A percentile compares a stretch with the other conserved stretches of the same genome.
Conservation (phyloP, 2,797 vertebrate species). For the Catamblyrhynchus diadema region DNA sequence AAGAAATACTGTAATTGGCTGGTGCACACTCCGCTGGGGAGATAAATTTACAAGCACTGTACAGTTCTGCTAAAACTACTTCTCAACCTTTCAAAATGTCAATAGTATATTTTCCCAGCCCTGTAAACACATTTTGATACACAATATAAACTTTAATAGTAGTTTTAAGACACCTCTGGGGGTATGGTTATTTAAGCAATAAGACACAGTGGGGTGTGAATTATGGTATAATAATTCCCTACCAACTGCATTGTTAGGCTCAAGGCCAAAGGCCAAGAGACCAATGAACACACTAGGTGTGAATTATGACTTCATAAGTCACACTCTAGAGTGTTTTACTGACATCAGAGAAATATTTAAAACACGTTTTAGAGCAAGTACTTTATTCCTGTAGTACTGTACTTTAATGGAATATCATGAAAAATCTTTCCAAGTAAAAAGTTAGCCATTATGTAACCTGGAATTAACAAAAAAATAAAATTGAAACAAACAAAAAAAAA, state of each 20-base stretch:
- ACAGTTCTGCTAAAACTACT: conserved; percentile 66
- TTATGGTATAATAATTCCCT: conserved; percentile 66
- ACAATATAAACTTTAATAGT: conserved; percentile 67
- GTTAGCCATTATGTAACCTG: not conserved
- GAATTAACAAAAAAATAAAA: not conserved
- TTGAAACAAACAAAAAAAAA: not conserved
- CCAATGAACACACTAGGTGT: conserved; percentile 47
- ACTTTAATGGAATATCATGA: not conserved
- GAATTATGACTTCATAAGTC: conserved; percentile 62
- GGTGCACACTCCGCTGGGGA: conserved; percentile 39
- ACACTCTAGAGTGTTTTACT: conserved; percentile 41
- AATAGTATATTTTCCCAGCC: conserved; percentile 61
- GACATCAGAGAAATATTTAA: conserved; percentile 52
- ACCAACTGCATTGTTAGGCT: conserved; percentile 66
- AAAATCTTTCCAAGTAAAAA: not conserved
- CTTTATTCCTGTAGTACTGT: not conserved
- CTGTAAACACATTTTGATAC: conserved; percentile 74
- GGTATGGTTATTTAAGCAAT: conserved; percentile 53
- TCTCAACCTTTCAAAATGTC: conserved; percentile 57
- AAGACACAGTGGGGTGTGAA: conserved; percentile 61
- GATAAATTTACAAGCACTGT: conserved; percentile 63
- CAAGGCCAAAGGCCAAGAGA: conserved; percentile 44
- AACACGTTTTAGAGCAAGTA: conserved; percentile 29
- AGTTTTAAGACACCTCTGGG: conserved; percentile 64
- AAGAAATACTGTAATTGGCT: conserved; percentile 56